phyloP scores from a whole-genome alignment of 2,113 vertebrate species.

The Pterocles burchelli region DNA sequence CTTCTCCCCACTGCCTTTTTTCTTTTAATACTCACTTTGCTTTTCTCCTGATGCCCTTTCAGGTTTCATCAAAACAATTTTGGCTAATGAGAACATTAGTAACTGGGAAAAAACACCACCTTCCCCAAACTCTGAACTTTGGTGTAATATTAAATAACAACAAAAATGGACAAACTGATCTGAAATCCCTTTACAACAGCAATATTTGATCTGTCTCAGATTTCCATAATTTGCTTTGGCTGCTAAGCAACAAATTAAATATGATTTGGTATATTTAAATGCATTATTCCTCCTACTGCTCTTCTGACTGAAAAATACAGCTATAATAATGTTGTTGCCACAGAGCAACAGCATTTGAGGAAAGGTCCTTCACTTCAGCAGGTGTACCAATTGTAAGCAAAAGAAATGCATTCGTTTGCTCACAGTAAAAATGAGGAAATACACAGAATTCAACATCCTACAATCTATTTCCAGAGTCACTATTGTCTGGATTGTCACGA shows the following conservation, averaged over 20 bases:
- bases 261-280: conserved; percentile 50
- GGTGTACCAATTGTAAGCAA: background rate
- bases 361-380: background rate
- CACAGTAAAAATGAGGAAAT: background rate
- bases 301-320: conserved; percentile 38
- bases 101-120: background rate
- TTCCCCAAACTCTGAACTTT: background rate
- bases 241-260: conserved; percentile 75
- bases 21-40: background rate
- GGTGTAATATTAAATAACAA: background rate
- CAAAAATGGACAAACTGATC: background rate
- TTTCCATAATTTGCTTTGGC: conserved; percentile 63
- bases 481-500: background rate
- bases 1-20: background rate
- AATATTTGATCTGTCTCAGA: conserved; percentile 34
- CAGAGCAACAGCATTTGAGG: background rate
- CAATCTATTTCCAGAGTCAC: background rate
- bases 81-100: background rate
- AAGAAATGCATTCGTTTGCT: background rate
- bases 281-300: conserved; percentile 55
- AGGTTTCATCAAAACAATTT: background rate
- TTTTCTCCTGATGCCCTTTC: background rate
- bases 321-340: conserved; percentile 7
- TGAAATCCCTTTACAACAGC: conserved; percentile 9
- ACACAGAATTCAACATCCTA: background rate